A percentile compares a stretch with the other conserved stretches of the same genome.
These are phyloP conservation scores for Drosophila tripunctata DNA, from an alignment of 2,888 invertebrate genomes.

Conservation along the genomic window DNA sequence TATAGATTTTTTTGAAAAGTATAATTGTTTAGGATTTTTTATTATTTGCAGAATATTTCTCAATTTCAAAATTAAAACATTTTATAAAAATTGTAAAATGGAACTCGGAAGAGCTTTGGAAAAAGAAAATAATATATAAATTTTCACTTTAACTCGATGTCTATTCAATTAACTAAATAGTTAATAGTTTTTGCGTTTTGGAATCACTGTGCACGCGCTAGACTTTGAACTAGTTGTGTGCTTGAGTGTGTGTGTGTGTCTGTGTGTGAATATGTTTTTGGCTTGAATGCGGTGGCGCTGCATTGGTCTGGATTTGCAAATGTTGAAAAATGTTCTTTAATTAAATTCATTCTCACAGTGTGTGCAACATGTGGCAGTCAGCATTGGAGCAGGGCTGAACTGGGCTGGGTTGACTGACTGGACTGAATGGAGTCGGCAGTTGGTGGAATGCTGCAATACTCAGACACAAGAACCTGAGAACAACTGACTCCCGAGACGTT, in stretches of 20 bases:
- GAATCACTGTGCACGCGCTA: constrained; percentile 54
- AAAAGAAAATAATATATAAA: neutral
- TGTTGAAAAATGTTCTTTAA: constrained; percentile 67
- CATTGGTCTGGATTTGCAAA: constrained; percentile 73
- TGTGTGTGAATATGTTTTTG: neutral
- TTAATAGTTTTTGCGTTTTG: neutral
- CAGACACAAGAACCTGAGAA: constrained; percentile 10
- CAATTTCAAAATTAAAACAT: too few species aligned
- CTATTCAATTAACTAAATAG: too few species aligned
- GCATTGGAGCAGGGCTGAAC: constrained; percentile 2
- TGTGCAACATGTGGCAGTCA: constrained; percentile 78
- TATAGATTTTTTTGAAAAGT: too few species aligned
- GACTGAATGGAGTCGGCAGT: constrained; percentile 16
- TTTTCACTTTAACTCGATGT: too few species aligned
- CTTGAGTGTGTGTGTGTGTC: constrained; percentile 1
- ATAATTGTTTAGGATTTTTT: too few species aligned
- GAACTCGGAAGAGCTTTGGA: too few species aligned
- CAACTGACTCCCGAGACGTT: constrained; percentile 17
- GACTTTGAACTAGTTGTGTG: constrained; percentile 69
- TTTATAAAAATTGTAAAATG: too few species aligned
- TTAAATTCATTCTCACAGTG: constrained; percentile 80
- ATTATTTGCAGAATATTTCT: too few species aligned
- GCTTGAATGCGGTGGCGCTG: constrained; percentile 53
- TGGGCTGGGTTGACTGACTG: neutral
- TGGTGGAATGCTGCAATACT: constrained; percentile 45